These are phyloP conservation scores for Ceryle rudis DNA, from an alignment of 2,797 vertebrate species.

Conservation along the genomic window DNA sequence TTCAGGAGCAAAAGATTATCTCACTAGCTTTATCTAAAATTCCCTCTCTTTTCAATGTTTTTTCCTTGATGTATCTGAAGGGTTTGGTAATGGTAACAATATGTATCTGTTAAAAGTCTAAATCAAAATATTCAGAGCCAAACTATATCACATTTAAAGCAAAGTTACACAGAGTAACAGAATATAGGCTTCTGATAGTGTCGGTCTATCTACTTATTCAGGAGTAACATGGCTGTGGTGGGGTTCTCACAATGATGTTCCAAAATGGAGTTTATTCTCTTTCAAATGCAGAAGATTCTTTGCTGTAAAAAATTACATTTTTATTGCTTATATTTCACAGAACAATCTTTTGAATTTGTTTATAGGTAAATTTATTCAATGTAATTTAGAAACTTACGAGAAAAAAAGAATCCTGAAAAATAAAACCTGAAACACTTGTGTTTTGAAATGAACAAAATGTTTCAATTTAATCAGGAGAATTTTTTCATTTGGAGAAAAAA, in stretches of 20 bases:
- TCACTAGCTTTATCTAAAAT: not conserved
- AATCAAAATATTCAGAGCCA: not conserved
- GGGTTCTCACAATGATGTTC: not conserved
- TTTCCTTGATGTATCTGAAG: not conserved
- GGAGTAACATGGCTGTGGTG: not conserved
- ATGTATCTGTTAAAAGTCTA: not conserved
- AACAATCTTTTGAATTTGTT: not conserved
- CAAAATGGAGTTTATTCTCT: not conserved
- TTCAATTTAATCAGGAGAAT: not conserved
- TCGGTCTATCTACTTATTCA: rapidly evolving
- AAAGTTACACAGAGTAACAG: not conserved
- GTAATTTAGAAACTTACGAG: not conserved
- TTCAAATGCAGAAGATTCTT: not conserved
- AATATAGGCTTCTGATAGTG: not conserved
- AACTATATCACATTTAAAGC: not conserved
- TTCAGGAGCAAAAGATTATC: not conserved
- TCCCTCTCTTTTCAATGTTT: not conserved
- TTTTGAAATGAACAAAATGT: not conserved
- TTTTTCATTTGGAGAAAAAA: not conserved
- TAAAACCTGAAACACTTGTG: not conserved
- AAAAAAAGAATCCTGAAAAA: not conserved
- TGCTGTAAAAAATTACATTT: not conserved
- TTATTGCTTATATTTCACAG: not conserved
- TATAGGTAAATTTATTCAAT: not conserved
- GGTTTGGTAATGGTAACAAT: not conserved